A percentile compares a stretch with the other conserved stretches of the same genome.
These are phyloP conservation scores for Orgyia antiqua DNA, from an alignment of 2,888 invertebrate genomes.

Conservation along the genomic window DNA sequence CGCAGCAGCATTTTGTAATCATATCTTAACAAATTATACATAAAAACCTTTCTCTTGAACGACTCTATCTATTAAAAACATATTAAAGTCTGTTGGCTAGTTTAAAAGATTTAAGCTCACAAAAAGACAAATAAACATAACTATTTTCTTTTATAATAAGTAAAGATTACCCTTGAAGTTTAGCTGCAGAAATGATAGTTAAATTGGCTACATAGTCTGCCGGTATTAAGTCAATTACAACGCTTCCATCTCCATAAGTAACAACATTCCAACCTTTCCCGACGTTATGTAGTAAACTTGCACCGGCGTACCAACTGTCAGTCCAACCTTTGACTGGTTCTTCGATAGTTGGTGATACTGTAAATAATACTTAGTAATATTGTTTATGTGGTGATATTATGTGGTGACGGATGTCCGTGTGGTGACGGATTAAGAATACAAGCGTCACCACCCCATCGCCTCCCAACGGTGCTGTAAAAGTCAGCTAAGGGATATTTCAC, in stretches of 20 bases:
- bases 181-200: not conserved
- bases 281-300: not conserved
- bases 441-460: too few species aligned
- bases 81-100: too few species aligned
- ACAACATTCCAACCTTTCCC: not conserved
- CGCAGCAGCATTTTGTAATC: not conserved
- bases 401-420: too few species aligned
- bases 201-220: not conserved
- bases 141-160: too few species aligned
- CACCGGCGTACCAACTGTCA: not conserved
- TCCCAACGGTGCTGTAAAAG: too few species aligned
- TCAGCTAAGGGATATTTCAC: too few species aligned
- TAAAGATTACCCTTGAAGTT: not conserved
- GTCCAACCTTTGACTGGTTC: not conserved
- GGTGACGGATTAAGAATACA: too few species aligned
- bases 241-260: not conserved
- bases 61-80: too few species aligned
- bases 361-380: not conserved
- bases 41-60: too few species aligned
- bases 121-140: not conserved
- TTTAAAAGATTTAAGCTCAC: not conserved
- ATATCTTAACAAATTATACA: too few species aligned
- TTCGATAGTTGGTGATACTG: not conserved
- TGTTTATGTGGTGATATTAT: not conserved
- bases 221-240: not conserved